These are phyloP conservation scores for Amphiprion ocellaris DNA, from an alignment of 2,113 vertebrate genomes.

Conservation along the genomic window DNA sequence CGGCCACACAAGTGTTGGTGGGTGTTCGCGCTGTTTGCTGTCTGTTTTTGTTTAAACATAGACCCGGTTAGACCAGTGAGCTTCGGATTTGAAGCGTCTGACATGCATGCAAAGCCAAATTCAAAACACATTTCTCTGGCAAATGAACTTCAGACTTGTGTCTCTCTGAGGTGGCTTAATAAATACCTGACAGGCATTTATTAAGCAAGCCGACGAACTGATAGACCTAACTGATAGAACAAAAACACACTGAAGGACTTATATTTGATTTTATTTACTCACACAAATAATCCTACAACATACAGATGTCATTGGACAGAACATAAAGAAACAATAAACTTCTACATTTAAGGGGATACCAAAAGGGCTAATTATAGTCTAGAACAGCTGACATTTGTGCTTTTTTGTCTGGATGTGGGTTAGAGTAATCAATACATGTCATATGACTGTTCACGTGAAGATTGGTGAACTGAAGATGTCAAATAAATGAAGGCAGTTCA, in stretches of 20 bases:
- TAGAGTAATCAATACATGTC: not conserved
- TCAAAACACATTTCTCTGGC: constrained; percentile 55
- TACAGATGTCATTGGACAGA: not conserved
- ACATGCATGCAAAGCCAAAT: constrained; percentile 64
- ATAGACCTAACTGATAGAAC: not conserved
- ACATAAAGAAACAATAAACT: not conserved
- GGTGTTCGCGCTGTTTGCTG: constrained; percentile 58
- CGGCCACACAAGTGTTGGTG: constrained; percentile 35
- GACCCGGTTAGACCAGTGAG: constrained; percentile 72
- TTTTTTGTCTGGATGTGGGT: not conserved
- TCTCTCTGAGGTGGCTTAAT: not conserved
- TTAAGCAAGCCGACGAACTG: not conserved
- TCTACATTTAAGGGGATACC: not conserved
- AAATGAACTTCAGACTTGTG: constrained; percentile 35
- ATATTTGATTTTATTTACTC: not conserved
- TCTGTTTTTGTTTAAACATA: constrained; percentile 78
- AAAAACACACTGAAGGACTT: not conserved
- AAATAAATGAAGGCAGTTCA: not conserved
- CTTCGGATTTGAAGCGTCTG: constrained; percentile 54
- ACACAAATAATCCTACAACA: not conserved
- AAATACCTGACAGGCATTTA: not conserved
- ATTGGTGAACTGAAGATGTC: not conserved
- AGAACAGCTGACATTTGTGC: not conserved
- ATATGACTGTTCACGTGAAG: too few relatives aligned
- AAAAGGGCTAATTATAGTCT: not conserved